phyloP scores from a whole-genome alignment of 2,113 vertebrate species.

The Clarias gariepinus region DNA sequence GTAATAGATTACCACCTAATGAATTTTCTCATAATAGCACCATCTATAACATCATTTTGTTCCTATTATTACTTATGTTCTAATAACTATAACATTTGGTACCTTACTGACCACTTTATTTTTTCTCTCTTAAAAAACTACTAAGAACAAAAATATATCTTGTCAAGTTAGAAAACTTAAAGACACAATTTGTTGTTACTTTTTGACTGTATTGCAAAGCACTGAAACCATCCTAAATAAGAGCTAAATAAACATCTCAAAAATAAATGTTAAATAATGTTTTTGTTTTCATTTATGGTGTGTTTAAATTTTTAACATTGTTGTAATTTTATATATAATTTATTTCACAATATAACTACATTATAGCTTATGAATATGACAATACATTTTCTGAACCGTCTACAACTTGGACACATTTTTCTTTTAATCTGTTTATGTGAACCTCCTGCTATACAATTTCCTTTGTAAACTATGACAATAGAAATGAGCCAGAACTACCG shows the following conservation, averaged over 20 bases:
- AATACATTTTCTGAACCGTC: neutral
- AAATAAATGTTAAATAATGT: neutral
- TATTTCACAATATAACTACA: neutral
- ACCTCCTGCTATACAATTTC: neutral
- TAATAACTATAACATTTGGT: neutral
- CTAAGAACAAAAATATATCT: neutral
- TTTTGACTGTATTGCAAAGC: neutral
- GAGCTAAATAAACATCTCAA: neutral
- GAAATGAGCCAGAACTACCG: neutral
- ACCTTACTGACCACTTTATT: neutral
- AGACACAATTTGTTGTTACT: neutral
- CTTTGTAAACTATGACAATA: neutral
- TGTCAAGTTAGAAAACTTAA: neutral
- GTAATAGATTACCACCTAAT: neutral
- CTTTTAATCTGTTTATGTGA: neutral
- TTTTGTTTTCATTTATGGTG: neutral
- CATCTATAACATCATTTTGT: neutral
- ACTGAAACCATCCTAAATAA: neutral
- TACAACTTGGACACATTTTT: neutral
- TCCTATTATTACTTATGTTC: neutral
- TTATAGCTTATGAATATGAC: neutral
- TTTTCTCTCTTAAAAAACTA: neutral
- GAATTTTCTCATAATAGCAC: neutral
- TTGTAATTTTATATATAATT: neutral
- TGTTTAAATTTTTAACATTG: neutral